Conservation (phyloP, 2,797 vertebrate species). For the Ceryle rudis region DNA sequence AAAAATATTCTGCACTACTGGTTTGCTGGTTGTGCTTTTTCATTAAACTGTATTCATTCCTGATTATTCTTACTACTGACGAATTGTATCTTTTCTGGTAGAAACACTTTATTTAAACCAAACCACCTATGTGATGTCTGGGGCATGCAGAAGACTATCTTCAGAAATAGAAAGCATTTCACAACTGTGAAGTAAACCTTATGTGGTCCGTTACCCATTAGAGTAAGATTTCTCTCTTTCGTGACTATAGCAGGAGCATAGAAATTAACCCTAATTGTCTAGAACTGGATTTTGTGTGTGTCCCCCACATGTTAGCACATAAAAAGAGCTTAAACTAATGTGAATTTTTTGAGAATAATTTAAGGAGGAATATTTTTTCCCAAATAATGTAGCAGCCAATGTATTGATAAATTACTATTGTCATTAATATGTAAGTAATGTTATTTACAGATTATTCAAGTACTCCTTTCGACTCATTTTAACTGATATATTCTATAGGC, state of each 20-base stretch:
- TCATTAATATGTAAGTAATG: slow-evolving; percentile 48
- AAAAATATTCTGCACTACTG: background rate
- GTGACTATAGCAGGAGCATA: background rate
- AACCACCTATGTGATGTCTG: background rate
- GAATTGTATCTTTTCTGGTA: background rate
- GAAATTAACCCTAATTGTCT: background rate
- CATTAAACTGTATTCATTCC: background rate
- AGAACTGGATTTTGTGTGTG: background rate
- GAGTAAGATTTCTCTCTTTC: background rate
- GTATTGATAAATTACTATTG: slow-evolving; percentile 49
- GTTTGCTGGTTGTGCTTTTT: background rate
- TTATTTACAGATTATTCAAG: slow-evolving; percentile 51
- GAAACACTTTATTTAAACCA: background rate
- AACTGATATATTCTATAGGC: background rate
- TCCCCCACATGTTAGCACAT: background rate
- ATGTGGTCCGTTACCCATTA: background rate
- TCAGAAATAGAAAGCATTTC: background rate
- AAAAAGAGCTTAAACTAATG: background rate
- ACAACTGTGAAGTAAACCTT: background rate
- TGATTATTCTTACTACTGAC: background rate
- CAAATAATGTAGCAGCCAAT: slow-evolving; percentile 39
- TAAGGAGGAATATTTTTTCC: background rate
- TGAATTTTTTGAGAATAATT: background rate
- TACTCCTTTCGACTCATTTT: slow-evolving; percentile 9
- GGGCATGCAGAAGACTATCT: background rate